Conservation (phyloP, 2,113 vertebrate species). For the Nanger granti region DNA sequence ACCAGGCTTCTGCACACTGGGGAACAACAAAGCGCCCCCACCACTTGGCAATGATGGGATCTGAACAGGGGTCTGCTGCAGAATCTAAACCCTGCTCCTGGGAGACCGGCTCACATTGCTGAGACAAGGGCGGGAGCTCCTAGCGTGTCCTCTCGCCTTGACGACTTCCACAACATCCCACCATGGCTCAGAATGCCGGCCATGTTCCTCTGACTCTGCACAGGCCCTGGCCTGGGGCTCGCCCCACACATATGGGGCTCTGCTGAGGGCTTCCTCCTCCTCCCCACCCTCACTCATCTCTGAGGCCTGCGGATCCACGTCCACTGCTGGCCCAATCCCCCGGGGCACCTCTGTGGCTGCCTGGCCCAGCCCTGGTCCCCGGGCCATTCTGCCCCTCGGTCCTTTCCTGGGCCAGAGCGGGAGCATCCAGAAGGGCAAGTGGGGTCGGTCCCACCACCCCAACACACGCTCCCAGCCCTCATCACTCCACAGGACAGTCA, state of each 20-base stretch:
- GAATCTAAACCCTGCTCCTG: not conserved
- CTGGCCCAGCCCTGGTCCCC: not conserved
- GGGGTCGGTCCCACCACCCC: not conserved
- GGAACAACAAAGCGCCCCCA: not conserved
- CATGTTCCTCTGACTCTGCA: not conserved
- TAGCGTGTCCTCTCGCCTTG: not conserved
- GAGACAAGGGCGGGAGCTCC: not conserved
- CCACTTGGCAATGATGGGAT: not conserved
- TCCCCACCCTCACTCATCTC: not conserved
- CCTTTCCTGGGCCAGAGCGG: not conserved
- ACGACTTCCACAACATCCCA: not conserved
- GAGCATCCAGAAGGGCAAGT: not conserved
- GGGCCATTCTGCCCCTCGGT: not conserved
- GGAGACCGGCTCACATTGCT: not conserved
- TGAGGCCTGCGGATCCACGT: not conserved
- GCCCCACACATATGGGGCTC: not conserved
- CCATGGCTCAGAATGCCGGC: not conserved
- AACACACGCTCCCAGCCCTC: accelerated
- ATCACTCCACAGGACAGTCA: not conserved
- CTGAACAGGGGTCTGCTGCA: not conserved
- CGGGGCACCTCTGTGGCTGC: not conserved
- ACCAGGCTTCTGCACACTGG: not conserved
- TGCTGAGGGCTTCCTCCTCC: not conserved
- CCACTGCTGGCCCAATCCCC: not conserved
- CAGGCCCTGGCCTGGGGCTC: not conserved